Percentiles rank a stretch among this genome's conserved stretches.
phyloP scores from a whole-genome alignment of 2,888 invertebrate species.

The Pseudococcus longispinus region DNA sequence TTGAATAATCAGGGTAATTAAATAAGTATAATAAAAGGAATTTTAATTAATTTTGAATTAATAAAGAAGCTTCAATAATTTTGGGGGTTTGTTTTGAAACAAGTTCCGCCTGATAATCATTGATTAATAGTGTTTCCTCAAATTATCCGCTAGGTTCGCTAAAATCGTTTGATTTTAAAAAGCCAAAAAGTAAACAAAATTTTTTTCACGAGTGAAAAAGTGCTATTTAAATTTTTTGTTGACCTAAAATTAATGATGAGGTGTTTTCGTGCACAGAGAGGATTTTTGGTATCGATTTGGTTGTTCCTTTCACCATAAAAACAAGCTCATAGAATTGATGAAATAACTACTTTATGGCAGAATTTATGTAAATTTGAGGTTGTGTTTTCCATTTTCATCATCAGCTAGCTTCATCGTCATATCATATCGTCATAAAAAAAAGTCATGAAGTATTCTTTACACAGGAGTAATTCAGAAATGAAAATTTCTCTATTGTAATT shows the following conservation, averaged over 20 bases:
- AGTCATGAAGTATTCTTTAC: background rate
- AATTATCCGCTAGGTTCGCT: background rate
- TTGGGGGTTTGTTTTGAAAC: background rate
- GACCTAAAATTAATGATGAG: background rate
- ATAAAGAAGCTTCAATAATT: background rate
- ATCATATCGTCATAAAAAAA: background rate
- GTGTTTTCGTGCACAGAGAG: background rate
- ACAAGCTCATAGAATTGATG: too few species aligned
- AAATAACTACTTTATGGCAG: too few species aligned
- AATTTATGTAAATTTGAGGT: too few species aligned
- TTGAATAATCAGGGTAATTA: background rate
- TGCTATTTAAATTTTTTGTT: background rate
- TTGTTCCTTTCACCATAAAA: too few species aligned
- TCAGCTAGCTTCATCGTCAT: too few species aligned
- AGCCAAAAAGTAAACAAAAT: background rate
- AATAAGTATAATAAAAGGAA: background rate
- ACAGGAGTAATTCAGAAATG: background rate
- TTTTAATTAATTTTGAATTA: background rate
- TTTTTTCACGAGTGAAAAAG: background rate
- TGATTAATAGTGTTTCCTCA: background rate
- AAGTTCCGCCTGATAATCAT: slow-evolving; percentile 39
- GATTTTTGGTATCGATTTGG: too few species aligned
- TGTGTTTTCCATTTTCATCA: background rate
- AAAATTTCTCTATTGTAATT: too few species aligned
- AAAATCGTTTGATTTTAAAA: background rate